Evolutionary conservation across 2,888 invertebrate genomes (phyloP).

Genomic region (Mythimna loreyi): DNA sequence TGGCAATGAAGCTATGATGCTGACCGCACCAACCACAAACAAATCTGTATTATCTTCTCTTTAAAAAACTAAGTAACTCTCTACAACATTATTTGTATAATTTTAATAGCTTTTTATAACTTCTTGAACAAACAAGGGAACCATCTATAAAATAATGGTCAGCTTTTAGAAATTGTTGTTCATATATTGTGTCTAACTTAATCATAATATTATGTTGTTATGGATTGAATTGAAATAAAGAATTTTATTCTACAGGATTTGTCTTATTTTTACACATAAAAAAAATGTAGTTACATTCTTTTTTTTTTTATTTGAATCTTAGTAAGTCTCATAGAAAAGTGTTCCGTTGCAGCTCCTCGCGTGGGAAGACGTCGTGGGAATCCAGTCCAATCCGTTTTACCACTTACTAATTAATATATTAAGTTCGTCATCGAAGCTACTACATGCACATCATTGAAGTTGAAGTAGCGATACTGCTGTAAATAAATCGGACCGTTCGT

Average conservation of each 20-base stretch:
- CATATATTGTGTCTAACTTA: background rate
- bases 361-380: no score
- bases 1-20: background rate
- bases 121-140: background rate
- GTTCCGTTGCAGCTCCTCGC: no score
- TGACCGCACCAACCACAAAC: background rate
- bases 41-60: background rate
- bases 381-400: no score
- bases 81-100: constrained; percentile 23
- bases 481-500: no score
- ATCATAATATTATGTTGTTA: constrained; percentile 2
- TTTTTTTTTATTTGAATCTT: no score
- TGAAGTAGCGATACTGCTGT: no score
- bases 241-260: constrained; percentile 6
- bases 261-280: constrained; percentile 13
- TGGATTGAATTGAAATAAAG: constrained; percentile 27
- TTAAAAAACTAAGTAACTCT: background rate
- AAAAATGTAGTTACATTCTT: no score
- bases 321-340: no score
- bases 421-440: no score
- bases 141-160: background rate
- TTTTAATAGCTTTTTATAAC: constrained; percentile 37
- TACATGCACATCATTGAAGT: no score
- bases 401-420: no score
- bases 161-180: background rate